Evolutionary conservation across 2,113 vertebrate species (phyloP), one percentile per base, ranked within the genome.

Genomic region (Callionymus lyra): DNA sequence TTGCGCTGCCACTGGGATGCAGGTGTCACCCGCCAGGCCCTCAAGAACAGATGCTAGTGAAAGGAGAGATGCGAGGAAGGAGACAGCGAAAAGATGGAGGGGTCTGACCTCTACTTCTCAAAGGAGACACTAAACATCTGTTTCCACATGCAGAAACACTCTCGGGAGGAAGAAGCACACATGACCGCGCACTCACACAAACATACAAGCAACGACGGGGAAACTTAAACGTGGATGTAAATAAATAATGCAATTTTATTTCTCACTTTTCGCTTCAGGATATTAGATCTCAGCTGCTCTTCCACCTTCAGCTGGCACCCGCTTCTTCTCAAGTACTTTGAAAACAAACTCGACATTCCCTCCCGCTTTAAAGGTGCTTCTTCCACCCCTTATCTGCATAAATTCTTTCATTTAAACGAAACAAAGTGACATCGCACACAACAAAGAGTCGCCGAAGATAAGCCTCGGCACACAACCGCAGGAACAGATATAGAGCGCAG

Each of bases 41-140:
- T 16, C 50, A 59, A 47, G 54, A 80, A 71, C 79, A 76, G 65
- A 68, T 75, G 71, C 59, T 63, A 1, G 19, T 53, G 63, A 69
- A 73, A 70, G 62, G 52, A 49, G 60, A 68, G 64, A 65, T 38
- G 36, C 42, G 42, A 47, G 40, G 48, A 50, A 47, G 27, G 32
- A 45, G 50, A 65, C 1, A 31, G 49, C 51, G 37, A 43, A 12
- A 61, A 45, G 51, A 45, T 34, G 35, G 44, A 41, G 61, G 47
- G 56, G 37, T 36, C 44, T 62, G 63, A 70, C 71, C 73, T 61
- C 56, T 50, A 48, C 53, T 38, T 34, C 50, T 19, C 16, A 5
- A 44, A 38, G 62, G 44, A 38, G 65, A 59, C 57, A 47, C 38
- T 41, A 62, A 72, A 77, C 80, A 80, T 80, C 80, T 82, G 77